These are phyloP conservation scores for Notamacropus eugenii DNA, from an alignment of 2,797 vertebrate genomes.

Conservation along the genomic window DNA sequence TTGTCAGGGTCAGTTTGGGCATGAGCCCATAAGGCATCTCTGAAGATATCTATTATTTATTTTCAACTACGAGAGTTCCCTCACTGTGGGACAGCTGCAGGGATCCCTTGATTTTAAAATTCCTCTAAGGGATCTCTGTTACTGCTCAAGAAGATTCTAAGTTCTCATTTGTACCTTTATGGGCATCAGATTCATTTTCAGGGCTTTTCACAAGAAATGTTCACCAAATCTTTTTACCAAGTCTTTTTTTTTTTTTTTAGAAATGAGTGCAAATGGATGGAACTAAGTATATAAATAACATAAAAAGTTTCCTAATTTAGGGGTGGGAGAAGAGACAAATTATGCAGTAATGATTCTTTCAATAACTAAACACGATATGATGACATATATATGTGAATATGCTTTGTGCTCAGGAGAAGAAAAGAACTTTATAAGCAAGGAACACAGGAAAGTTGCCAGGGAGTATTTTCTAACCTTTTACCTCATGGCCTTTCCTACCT, in stretches of 20 bases:
- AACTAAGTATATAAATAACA: not conserved
- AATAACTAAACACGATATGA: conserved; percentile 34
- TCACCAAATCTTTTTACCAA: not conserved
- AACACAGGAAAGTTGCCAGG: not conserved
- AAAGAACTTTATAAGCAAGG: conserved; percentile 20
- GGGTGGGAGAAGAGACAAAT: conserved; percentile 8
- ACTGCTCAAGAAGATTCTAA: not conserved
- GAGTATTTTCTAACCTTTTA: not conserved
- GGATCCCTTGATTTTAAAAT: not conserved
- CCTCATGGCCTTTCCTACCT: not conserved
- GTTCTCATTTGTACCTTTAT: not conserved
- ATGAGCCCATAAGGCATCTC: too few species aligned
- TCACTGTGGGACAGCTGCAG: not conserved
- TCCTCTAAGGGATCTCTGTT: not conserved
- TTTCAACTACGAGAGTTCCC: not conserved
- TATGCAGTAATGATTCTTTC: conserved; percentile 43
- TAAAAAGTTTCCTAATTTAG: conserved; percentile 22
- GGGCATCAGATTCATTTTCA: not conserved
- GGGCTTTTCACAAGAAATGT: not conserved
- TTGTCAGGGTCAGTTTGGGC: too few species aligned
- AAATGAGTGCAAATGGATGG: conserved; percentile 32
- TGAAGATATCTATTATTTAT: not conserved
- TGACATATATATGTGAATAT: not conserved
- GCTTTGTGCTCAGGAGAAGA: conserved; percentile 12
- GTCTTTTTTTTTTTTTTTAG: conserved; percentile 11